These are phyloP conservation scores for Nycticebus coucang DNA, from an alignment of 2,113 vertebrate species.

Conservation along the genomic window DNA sequence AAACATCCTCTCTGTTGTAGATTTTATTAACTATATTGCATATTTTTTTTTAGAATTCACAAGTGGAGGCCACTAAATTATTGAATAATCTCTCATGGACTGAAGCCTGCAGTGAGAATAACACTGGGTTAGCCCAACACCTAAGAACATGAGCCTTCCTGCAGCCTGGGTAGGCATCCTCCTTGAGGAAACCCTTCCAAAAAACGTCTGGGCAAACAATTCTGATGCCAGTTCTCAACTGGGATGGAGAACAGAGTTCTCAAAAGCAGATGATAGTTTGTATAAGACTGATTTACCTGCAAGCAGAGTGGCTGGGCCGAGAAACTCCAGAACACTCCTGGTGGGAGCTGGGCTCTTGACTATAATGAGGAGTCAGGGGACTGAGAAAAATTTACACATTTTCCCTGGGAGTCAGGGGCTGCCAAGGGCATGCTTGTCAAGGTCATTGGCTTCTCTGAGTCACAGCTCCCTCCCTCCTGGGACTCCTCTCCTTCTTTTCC, in stretches of 20 bases:
- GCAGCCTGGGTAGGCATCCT: neutral
- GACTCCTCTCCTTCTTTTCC: neutral
- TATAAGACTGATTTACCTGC: neutral
- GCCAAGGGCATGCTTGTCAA: neutral
- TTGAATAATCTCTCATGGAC: neutral
- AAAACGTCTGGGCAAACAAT: neutral
- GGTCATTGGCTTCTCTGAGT: neutral
- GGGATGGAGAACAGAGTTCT: neutral
- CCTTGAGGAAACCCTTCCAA: neutral
- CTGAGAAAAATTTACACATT: fast-evolving
- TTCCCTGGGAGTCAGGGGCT: neutral
- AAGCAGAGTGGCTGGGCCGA: neutral
- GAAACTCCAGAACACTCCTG: fast-evolving
- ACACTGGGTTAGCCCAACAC: neutral
- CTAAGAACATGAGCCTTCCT: neutral
- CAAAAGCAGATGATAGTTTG: neutral
- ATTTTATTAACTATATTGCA: neutral
- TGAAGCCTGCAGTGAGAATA: neutral
- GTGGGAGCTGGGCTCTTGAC: fast-evolving
- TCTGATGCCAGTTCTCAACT: neutral
- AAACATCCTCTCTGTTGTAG: neutral
- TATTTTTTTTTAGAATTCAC: neutral
- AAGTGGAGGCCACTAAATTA: neutral
- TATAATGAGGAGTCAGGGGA: too few species aligned
- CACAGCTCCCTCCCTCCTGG: neutral